Evolutionary conservation across 2,888 invertebrate genomes (phyloP), one percentile per base, ranked within the genome.

Genomic region (Sarcophaga carnaria): DNA sequence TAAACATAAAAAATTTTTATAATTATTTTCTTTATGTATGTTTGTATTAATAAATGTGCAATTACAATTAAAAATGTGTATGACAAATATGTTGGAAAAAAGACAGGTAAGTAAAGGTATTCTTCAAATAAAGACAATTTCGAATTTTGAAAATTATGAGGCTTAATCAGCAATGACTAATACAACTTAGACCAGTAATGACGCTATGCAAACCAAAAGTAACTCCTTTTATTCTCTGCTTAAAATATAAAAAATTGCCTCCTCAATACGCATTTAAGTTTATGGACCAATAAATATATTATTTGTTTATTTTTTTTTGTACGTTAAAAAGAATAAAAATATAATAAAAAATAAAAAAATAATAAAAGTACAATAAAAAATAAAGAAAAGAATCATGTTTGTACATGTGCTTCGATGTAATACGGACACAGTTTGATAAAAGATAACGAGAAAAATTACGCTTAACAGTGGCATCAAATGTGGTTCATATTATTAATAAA

Each of bases 301-400:
- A 60, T 75, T 75, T 37, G 66, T 76, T 74, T 62, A 37, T 11
- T 60, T 49, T 49, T 75, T 67, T 67, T 5, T 20, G 22, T 22
- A 75, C 10, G 62, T 22, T 6, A 25, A 63, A 47, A n/a, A 37
- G 54, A 80, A 37, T 37, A 27, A 27, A 27, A 27, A 37, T 37
- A 37, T 8, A 37, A 37, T 37, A 37, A 37, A 37, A 37, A 22
- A 70, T 27, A 27, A 54, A 37, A 27, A 2, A 59, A n/a, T n/a
- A n/a, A n/a, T n/a, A n/a, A n/a, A n/a, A n/a, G n/a, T n/a, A n/a
- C n/a, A n/a, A n/a, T n/a, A n/a, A 71, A 37, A 54, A 17, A 54
- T 12, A 14, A 54, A 14, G 17, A 12, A 45, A 20, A 12, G 20
- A 72, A 60, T 62, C 60, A 14, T 45, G 45, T 62, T 45, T 72